Base-by-base conservation (phyloP, 2,888 invertebrate genomes). In the Fabriciana adippe region DNA sequence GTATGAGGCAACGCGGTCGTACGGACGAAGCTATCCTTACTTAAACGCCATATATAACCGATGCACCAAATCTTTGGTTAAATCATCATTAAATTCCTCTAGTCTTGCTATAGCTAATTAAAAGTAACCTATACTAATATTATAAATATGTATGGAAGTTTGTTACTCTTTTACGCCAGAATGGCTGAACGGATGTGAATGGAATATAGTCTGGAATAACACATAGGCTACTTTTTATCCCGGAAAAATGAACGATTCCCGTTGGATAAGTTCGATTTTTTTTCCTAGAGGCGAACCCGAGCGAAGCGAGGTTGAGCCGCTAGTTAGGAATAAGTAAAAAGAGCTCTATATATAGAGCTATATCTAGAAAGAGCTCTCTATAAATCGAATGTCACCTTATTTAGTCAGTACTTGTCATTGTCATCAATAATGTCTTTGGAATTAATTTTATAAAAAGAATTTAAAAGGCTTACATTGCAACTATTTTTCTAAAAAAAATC, bases 31-130 rank as follows among this genome's bases (percentile, higher is more conserved):
- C 26, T 64, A 69, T 71, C 59, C 67, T 67, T 54, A 65, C 57
- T 60, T 67, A 67, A 68, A 61, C 64, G 47, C 71, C 71, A 69
- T 71, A 71, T 71, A 69, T n/a, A 66, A 61, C 50, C 69, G 69
- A 69, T 60, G 63, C 21, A 62, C 60, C 50, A 64, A 56, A 62
- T 64, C 69, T 59, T 50, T 59, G 50, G 53, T 66, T 66, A 66
- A 54, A 59, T 66, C 54, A 66, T 54, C 47, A 35, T 35, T 15
- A 53, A 18, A 51, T 61, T n/a, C 15, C 26, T 26, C 5, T 53
- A 61, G 8, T 41, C 53, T 11, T 41, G 5, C 6, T 16, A 35
- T 41, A 51, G 35, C 11, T 18, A 51, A 31, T 61, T 51, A 51
- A 50, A 15, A 16, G 6, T 59, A 59, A 47, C 1, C 18, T 18